These are phyloP conservation scores for Sapajus apella DNA, from an alignment of 2,113 vertebrate genomes.

Conservation along the genomic window DNA sequence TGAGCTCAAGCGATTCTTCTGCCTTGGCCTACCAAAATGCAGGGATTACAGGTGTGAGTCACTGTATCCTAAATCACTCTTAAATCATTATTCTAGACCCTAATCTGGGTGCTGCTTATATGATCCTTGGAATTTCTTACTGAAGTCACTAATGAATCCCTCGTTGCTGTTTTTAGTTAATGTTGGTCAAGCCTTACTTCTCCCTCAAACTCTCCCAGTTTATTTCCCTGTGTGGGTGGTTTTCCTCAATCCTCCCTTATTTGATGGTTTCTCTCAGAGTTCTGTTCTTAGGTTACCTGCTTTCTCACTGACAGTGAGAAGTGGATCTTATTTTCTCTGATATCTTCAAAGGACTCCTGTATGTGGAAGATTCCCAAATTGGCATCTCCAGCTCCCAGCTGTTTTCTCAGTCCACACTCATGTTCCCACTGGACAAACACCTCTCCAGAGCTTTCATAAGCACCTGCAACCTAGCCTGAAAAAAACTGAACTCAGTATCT, in stretches of 20 bases:
- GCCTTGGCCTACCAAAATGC: too few relatives aligned
- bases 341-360: neutral
- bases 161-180: neutral
- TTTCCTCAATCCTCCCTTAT: neutral
- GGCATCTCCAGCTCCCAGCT: neutral
- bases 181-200: neutral
- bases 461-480: neutral
- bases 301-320: neutral
- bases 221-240: neutral
- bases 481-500: neutral
- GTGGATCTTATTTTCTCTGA: neutral
- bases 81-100: neutral
- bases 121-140: neutral
- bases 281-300: neutral
- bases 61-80: neutral
- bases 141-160: neutral
- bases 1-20: too few relatives aligned
- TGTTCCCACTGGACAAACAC: rapidly evolving
- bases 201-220: neutral
- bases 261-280: neutral
- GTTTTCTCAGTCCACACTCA: too few relatives aligned
- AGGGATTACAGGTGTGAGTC: too few relatives aligned
- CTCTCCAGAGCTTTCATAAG: neutral
- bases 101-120: neutral
- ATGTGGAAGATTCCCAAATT: neutral